Percentiles rank a stretch among this genome's conserved stretches.
Conservation (phyloP, 2,888 invertebrate genomes). For the Sinhomidia bicolor region DNA sequence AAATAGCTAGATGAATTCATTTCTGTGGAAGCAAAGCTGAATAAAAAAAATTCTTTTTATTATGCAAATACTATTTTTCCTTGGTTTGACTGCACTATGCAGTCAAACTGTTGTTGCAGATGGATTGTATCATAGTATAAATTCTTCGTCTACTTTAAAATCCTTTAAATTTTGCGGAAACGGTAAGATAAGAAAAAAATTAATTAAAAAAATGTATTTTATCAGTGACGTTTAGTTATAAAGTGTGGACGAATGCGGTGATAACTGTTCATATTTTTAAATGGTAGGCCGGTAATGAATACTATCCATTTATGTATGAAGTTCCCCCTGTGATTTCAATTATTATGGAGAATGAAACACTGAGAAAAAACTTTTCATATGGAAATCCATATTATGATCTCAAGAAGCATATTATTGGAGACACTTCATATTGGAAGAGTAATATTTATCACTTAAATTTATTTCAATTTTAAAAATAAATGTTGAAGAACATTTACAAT, state of each 20-base stretch:
- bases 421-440: constrained; percentile 74
- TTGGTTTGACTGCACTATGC: constrained; percentile 45
- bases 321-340: constrained; percentile 77
- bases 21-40: neutral
- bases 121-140: constrained; percentile 31
- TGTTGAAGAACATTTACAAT: neutral
- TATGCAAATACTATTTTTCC: constrained; percentile 51
- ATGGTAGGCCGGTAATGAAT: constrained; percentile 71
- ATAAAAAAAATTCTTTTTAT: constrained; percentile 20
- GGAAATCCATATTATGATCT: constrained; percentile 73
- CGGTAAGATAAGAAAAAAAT: constrained; percentile 54
- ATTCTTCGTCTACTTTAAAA: constrained; percentile 67
- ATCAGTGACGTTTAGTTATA: neutral
- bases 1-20: neutral
- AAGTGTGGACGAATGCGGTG: neutral
- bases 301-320: constrained; percentile 77
- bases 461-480: no score
- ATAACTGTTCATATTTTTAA: neutral
- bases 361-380: constrained; percentile 72
- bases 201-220: neutral
- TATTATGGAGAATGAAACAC: constrained; percentile 71
- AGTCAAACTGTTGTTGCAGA: constrained; percentile 23
- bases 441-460: neutral
- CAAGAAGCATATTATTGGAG: constrained; percentile 68
- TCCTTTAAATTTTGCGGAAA: constrained; percentile 66